Evolutionary conservation across 2,113 vertebrate genomes (phyloP), one percentile per base, ranked within the genome.

Genomic region (Podarcis cretensis): DNA sequence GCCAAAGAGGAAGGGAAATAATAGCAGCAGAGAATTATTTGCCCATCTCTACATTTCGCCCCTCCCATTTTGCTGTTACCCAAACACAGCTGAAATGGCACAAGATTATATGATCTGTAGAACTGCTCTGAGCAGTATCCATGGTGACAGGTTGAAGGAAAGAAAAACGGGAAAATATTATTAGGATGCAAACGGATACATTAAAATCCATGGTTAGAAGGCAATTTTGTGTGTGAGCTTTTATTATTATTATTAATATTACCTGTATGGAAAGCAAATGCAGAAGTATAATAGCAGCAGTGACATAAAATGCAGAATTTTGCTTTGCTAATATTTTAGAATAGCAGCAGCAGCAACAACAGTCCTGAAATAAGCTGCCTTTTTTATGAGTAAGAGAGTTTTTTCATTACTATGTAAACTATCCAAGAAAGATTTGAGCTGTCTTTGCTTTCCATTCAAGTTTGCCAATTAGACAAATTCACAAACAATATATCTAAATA

Each of bases 71-170:
- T 82, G 32, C 48, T 1, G 27, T 13, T 78, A 32, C 25, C 21
- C 89, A 83, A 63, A 89, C 91, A 81, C 35, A 86, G 68, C 59
- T 1, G 13, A 1, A 10, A n/a, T 75, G 5, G 0, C 76, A 78
- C 73, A 86, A 83, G 77, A 68, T 71, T n/a, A 90, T 81, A 89
- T 1, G 1, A 87, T 21, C 1, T 87, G 9, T 40, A 88, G 89
- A 91, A 88, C 7, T 71, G 85, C 80, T 88, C 71, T 63, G 89
- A 88, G 14, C 1, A 6, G 18, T 84, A 74, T 74, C 89, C 88
- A 23, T 77, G 54, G 16, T 77, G 63, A 94, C 32, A 92, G 87
- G 71, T 30, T 91, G 35, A 88, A 6, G 20, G 12, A 95, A 80
- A 6, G 59, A 48, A 90, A 9, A 89, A 80, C 0, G 0, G 81